A percentile compares a stretch with the other conserved stretches of the same genome.
Conservation (phyloP, 2,888 invertebrate genomes). For the Miltochrista miniata region DNA sequence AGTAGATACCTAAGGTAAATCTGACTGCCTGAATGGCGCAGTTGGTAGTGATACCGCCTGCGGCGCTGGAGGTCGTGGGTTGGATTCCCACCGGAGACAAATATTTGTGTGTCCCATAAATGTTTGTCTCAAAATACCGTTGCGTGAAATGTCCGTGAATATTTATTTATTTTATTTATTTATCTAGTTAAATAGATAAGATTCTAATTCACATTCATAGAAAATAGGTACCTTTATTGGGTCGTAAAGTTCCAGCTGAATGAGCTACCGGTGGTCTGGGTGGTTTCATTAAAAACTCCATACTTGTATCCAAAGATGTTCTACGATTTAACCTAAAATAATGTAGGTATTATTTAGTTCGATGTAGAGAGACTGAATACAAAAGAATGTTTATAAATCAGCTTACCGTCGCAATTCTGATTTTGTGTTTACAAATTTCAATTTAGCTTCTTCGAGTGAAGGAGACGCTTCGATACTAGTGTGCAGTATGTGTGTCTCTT, state of each 20-base stretch:
- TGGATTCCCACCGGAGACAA: too few relatives aligned
- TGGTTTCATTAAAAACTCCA: conserved; percentile 61
- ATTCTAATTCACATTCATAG: too few relatives aligned
- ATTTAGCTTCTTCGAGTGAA: conserved; percentile 41
- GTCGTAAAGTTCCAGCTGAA: conserved; percentile 72
- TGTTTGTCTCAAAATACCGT: too few relatives aligned
- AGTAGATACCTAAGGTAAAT: too few relatives aligned
- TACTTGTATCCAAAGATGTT: conserved; percentile 66
- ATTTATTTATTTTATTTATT: too few relatives aligned
- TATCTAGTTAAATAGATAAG: too few relatives aligned
- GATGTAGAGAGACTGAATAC: not conserved
- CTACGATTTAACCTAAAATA: conserved; percentile 58
- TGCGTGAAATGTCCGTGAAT: too few relatives aligned
- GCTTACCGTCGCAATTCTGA: conserved; percentile 54
- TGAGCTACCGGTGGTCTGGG: conserved; percentile 58
- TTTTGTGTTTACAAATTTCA: conserved; percentile 45
- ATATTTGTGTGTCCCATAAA: too few relatives aligned
- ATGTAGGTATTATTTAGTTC: too few relatives aligned
- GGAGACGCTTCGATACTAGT: conserved; percentile 48
- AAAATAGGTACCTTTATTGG: conserved; percentile 62
- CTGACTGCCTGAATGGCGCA: too few relatives aligned
- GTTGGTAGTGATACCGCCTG: too few relatives aligned
- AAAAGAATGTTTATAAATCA: not conserved
- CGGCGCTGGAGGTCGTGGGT: too few relatives aligned
- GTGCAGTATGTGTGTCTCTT: conserved; percentile 69